These are phyloP conservation scores for Lucinisca nassula DNA, from an alignment of 2,888 invertebrate species.

Conservation along the genomic window DNA sequence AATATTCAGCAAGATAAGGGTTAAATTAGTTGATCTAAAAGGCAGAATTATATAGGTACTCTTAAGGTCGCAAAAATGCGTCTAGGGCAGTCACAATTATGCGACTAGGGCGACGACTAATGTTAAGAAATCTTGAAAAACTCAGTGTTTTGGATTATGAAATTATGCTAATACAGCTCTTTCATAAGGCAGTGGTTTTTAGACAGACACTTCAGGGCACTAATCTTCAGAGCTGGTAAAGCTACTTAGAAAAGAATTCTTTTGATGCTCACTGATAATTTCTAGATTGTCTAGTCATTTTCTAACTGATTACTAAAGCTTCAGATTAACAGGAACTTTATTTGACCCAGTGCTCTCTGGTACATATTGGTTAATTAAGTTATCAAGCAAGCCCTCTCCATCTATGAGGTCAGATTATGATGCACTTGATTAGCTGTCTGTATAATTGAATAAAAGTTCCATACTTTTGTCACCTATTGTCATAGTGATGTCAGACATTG, in stretches of 20 bases:
- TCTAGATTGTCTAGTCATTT: conserved; percentile 5
- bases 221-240: neutral
- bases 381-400: neutral
- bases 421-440: neutral
- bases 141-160: too few species aligned
- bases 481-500: too few species aligned
- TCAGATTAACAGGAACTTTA: neutral
- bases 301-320: neutral
- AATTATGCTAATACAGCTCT: too few species aligned
- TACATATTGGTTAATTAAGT: neutral
- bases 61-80: too few species aligned
- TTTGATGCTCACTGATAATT: neutral
- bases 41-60: too few species aligned
- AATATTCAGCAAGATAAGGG: too few species aligned
- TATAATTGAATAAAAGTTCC: neutral
- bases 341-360: neutral
- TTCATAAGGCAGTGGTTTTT: too few species aligned
- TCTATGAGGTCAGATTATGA: neutral
- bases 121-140: too few species aligned
- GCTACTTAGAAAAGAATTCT: conserved; percentile 4
- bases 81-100: too few species aligned
- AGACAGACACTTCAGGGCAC: neutral
- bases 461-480: neutral
- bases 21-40: too few species aligned
- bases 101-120: too few species aligned